A percentile compares a stretch with the other conserved stretches of the same genome.
phyloP scores from a whole-genome alignment of 1,140 invertebrate genomes.

The Coelopa frigida region DNA sequence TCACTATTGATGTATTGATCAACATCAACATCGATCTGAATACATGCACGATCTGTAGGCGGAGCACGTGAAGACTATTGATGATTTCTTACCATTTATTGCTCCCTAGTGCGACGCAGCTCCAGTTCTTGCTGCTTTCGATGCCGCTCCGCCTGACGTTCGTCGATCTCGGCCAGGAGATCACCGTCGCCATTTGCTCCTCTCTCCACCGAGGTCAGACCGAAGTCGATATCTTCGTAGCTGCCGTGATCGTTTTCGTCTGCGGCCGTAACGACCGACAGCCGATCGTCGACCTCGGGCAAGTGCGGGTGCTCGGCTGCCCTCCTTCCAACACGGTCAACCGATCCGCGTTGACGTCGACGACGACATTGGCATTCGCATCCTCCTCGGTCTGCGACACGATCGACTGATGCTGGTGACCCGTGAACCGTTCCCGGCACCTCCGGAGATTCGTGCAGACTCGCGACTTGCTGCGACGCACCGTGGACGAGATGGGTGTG shows the following conservation, averaged over 20 bases:
- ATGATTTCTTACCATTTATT: slow-evolving; percentile 5
- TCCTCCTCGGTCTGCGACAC: neutral
- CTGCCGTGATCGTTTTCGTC: slow-evolving; percentile 2
- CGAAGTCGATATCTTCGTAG: slow-evolving; percentile 16
- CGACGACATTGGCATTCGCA: neutral
- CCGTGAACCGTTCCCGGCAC: slow-evolving; percentile 47
- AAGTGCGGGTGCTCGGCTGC: neutral
- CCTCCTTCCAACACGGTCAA: slow-evolving; percentile 7
- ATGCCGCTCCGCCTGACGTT: neutral
- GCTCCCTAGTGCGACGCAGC: slow-evolving; percentile 4
- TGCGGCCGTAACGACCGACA: neutral
- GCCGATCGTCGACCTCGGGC: neutral
- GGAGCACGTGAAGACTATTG: no score
- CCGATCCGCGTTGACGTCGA: slow-evolving; percentile 6
- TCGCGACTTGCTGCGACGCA: slow-evolving; percentile 46
- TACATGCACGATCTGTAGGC: neutral
- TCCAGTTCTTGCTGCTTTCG: neutral
- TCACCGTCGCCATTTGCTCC: slow-evolving; percentile 1
- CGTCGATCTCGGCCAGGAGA: neutral
- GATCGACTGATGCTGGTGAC: slow-evolving; percentile 20
- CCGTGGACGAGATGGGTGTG: no score
- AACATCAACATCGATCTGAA: neutral
- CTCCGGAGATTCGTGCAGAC: slow-evolving; percentile 49
- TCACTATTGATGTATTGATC: no score
- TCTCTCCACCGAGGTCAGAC: slow-evolving; percentile 4